phyloP scores from a whole-genome alignment of 92 coral and sea anemone genomes.

The Pocillopora grandis region DNA sequence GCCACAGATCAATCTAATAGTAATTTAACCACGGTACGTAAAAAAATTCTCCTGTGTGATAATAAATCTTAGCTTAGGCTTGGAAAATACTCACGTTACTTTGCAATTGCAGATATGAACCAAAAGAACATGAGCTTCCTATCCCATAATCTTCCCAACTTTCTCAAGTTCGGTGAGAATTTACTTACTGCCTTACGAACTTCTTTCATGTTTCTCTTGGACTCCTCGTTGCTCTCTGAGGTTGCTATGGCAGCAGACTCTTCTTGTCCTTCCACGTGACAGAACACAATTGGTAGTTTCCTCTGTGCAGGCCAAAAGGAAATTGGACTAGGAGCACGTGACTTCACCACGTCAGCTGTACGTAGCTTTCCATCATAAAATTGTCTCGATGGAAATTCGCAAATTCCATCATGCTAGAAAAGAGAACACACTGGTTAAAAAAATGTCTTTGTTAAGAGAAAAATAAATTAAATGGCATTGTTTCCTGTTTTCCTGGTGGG shows the following conservation, averaged over 20 bases:
- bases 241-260: conserved; percentile 58
- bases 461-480: too few relatives aligned
- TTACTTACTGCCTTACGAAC: conserved; percentile 59
- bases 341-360: conserved; percentile 55
- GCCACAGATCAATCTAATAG: too few relatives aligned
- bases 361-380: conserved; percentile 63
- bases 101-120: too few relatives aligned
- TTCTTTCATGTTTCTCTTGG: conserved; percentile 78
- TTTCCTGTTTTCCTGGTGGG: too few relatives aligned
- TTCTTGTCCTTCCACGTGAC: conserved; percentile 78
- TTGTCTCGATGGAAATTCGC: conserved; percentile 69
- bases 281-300: conserved; percentile 65
- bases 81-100: too few relatives aligned
- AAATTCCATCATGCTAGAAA: conserved; percentile 63
- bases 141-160: too few relatives aligned
- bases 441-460: background rate
- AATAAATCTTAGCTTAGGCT: too few relatives aligned
- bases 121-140: too few relatives aligned
- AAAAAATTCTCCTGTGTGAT: too few relatives aligned
- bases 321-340: conserved; percentile 57
- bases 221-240: conserved; percentile 69
- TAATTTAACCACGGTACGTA: too few relatives aligned
- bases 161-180: too few relatives aligned
- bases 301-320: conserved; percentile 68
- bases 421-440: too few relatives aligned